Base-by-base conservation (phyloP, 1,140 invertebrate species). In the Lutraria rhynchaena region DNA sequence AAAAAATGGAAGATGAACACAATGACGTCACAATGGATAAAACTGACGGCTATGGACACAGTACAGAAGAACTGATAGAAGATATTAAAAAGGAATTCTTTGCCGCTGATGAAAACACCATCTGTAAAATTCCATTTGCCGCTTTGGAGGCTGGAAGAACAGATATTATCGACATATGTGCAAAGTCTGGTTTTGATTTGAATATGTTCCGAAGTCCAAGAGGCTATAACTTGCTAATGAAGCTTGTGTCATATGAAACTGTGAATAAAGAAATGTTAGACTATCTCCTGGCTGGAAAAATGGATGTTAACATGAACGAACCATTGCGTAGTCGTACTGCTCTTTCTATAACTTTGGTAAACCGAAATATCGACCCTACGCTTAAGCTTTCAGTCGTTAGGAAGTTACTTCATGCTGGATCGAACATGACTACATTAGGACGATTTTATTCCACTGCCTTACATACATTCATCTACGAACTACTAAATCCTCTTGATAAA, bases 141-240 rank as follows among this genome's bases (percentile, higher is more conserved):
- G 74, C 74, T n/a, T 29, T 76, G 9, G 31, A 24, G 9, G 13
- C 31, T 35, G 33, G 24, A 17, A 46, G 60, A n/a, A 4, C 57
- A n/a, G 58, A 76, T 27, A 51, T 76, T 37, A 27, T 76, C 17
- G 33, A 63, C 27, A 29, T 76, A 3, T 76, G 74, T 53, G n/a
- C 33, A 17, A 58, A 76, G n/a, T 41, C 74, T 15, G 60, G 27
- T 19, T 29, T 33, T 19, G 60, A 76, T 65, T n/a, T 76, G 31
- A 51, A 63, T 24, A 76, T 19, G 24, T 76, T 76, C 49, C 58
- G 57, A 5, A 19, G 27, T 3, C 17, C 57, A 15, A 29, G 27
- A 24, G 46, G 27, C 19, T 9, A n/a, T 3, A 74, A 33, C 31
- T 46, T 63, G 27, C 46, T 76, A 17, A 49, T 51, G 29, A 29